A percentile compares a stretch with the other conserved stretches of the same genome.
Conservation (phyloP, 2,797 vertebrate species). For the Sebastolobus altivelis region DNA sequence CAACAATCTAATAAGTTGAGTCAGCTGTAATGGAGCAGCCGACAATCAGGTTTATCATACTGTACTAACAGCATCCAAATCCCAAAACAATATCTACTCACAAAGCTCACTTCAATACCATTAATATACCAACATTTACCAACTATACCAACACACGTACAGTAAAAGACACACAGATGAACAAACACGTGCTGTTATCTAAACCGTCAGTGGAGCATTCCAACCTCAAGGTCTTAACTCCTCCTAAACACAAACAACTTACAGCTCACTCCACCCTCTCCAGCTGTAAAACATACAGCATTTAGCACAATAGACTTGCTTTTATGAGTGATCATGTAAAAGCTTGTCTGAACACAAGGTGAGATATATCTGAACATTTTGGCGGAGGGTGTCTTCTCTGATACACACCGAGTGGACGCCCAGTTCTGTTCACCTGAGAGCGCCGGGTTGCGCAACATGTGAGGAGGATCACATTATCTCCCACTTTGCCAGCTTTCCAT, state of each 20-base stretch:
- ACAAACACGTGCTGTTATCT: conserved; percentile 38
- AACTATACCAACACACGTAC: not conserved
- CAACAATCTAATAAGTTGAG: not conserved
- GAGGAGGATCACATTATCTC: conserved; percentile 1
- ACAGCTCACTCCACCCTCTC: not conserved
- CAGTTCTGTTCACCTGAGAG: not conserved
- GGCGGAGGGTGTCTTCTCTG: not conserved
- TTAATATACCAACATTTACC: not conserved
- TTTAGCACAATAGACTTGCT: not conserved
- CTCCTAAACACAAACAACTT: conserved; percentile 14
- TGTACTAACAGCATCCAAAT: not conserved
- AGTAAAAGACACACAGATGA: not conserved
- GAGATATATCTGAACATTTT: not conserved
- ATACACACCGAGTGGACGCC: not conserved
- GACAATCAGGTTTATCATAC: not conserved
- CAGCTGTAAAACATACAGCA: conserved; percentile 12
- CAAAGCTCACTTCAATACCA: not conserved
- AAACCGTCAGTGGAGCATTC: conserved; percentile 38
- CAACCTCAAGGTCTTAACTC: conserved; percentile 45
- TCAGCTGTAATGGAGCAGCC: not conserved
- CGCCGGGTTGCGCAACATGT: not conserved
- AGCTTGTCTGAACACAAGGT: not conserved
- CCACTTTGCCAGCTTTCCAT: not conserved
- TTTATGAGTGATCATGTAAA: not conserved
- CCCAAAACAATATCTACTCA: not conserved